Evolutionary conservation across 2,797 vertebrate species (phyloP), one percentile per base, ranked within the genome.

Genomic region (Prunella strophiata): DNA sequence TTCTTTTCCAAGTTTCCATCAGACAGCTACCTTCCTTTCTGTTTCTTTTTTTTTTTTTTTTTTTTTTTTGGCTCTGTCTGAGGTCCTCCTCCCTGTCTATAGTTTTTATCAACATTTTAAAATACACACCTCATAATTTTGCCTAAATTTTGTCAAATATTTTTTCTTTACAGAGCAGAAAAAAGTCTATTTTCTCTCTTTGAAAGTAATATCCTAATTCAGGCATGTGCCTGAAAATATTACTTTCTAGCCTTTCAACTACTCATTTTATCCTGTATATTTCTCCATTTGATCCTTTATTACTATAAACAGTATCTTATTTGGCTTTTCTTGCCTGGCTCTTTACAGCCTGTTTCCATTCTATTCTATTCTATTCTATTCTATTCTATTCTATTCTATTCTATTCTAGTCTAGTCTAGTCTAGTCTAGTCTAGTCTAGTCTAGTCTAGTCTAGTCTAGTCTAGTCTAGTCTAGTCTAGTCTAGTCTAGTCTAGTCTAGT

Each of bases 1-100:
- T 85, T 82, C 63, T 88, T 93, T 91, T 96, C 92, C 93, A 96
- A 90, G 58, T 96, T 96, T 95, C 86, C 86, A 47, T 72, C 85
- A 95, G 93, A 94, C 79, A 91, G 9, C 38, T 82, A n/a, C 68
- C 29, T 91, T 91, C 79, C 70, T 59, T 47, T 57, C 55, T 61
- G 20, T 38, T 74, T 71, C 85, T 36, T 68, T 52, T 7, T 40
- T 71, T 85, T 79, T 38, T 88, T 85, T 48, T 47, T 47, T 47
- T 22, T 14, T n/a, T n/a, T n/a, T n/a, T n/a, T n/a, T n/a, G n/a
- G 9, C 78, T 57, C 34, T 77, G 68, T 89, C 88, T 94, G 76
- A 88, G 10, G 13, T 61, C 6, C 50, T 90, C 9, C 38, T 93
- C 26, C 10, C 26, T 42, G 38, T 67, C 74, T 86, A 26, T 30